A percentile compares a stretch with the other conserved stretches of the same genome.
These are phyloP conservation scores for Leptinotarsa peninsularis DNA, from an alignment of 2,888 invertebrate species.

Conservation along the genomic window DNA sequence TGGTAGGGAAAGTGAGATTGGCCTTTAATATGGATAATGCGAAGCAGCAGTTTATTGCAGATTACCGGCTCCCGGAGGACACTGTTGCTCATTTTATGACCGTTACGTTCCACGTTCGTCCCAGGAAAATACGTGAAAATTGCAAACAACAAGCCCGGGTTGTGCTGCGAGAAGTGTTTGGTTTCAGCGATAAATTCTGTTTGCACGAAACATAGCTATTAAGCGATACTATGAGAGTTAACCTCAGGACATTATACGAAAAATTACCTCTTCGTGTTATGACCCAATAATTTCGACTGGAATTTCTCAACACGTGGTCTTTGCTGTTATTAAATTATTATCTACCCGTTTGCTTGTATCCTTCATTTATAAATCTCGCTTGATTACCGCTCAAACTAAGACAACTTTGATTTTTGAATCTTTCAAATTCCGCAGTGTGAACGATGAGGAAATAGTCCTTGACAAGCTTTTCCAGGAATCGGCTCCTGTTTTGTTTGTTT, in stretches of 20 bases:
- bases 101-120: slow-evolving; percentile 4
- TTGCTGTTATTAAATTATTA: neutral
- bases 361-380: neutral
- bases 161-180: neutral
- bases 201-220: slow-evolving; percentile 18
- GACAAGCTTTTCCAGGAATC: no score
- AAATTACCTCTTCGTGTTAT: slow-evolving; percentile 7
- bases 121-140: slow-evolving; percentile 14
- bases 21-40: slow-evolving; percentile 20
- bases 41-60: slow-evolving; percentile 13
- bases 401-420: no score
- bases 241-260: slow-evolving; percentile 12
- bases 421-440: no score
- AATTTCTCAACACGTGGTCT: slow-evolving; percentile 5
- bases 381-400: no score
- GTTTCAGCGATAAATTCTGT: neutral
- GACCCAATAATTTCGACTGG: neutral
- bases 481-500: no score
- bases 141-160: neutral
- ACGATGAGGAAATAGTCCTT: neutral
- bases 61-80: slow-evolving; percentile 7
- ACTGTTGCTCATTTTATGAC: slow-evolving; percentile 7
- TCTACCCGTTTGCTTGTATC: neutral
- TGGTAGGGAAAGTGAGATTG: neutral
- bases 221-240: slow-evolving; percentile 5